Percentiles rank a stretch among this genome's conserved stretches.
These are phyloP conservation scores for Petrolisthes manimaculis DNA, from an alignment of 2,888 invertebrate genomes.

Conservation along the genomic window DNA sequence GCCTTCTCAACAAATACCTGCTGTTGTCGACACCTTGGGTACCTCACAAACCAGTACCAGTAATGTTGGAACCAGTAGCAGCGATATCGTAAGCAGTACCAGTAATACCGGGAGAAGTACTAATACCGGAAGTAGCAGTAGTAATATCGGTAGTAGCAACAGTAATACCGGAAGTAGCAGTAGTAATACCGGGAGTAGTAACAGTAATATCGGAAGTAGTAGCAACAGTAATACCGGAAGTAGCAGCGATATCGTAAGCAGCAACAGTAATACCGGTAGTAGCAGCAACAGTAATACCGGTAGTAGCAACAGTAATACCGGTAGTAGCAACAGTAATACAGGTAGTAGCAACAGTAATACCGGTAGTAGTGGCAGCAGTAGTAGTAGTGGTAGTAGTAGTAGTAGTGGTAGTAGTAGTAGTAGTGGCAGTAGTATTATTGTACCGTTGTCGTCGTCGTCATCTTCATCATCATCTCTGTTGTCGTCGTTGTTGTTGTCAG, in stretches of 20 bases:
- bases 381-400: background rate
- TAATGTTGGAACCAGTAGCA: too few relatives aligned
- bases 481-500: background rate
- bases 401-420: background rate
- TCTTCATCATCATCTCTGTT: too few relatives aligned
- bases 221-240: conserved; percentile 6
- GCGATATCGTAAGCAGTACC: too few relatives aligned
- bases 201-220: background rate
- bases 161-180: background rate
- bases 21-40: too few relatives aligned
- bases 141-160: too few relatives aligned
- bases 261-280: background rate
- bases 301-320: background rate
- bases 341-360: background rate
- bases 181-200: background rate
- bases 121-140: background rate
- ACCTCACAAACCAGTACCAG: too few relatives aligned
- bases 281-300: conserved; percentile 1
- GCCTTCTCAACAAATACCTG: too few relatives aligned
- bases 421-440: background rate
- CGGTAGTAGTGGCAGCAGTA: too few relatives aligned
- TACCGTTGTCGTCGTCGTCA: background rate
- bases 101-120: background rate
- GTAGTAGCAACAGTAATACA: background rate
- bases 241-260: conserved; percentile 1